phyloP scores from a whole-genome alignment of 2,888 invertebrate species.

The Calliopum simillimum region DNA sequence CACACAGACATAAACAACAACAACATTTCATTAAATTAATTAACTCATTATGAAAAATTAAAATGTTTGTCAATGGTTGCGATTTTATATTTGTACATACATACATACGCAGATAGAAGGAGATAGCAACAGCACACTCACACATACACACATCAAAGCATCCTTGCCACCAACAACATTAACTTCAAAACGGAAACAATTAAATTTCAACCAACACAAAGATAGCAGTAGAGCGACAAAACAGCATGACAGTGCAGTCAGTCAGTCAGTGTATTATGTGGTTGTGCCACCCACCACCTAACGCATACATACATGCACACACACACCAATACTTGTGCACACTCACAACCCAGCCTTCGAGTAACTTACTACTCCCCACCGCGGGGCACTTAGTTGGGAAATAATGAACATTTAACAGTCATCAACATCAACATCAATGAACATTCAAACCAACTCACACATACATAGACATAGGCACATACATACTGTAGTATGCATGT shows the following conservation, averaged over 20 bases:
- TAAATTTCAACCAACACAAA: slow-evolving; percentile 29
- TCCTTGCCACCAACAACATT: background rate
- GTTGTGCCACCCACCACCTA: background rate
- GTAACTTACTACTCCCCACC: too few relatives aligned
- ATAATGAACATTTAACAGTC: slow-evolving; percentile 23
- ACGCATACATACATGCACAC: background rate
- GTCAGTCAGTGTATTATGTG: background rate
- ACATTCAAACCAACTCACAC: background rate
- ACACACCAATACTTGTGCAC: background rate
- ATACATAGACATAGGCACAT: too few relatives aligned
- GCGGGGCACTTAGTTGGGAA: slow-evolving; percentile 16
- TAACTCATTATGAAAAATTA: slow-evolving; percentile 52
- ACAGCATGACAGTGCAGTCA: background rate
- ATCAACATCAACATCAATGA: slow-evolving; percentile 1
- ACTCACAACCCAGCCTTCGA: too few relatives aligned
- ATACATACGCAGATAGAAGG: background rate
- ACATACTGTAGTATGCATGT: too few relatives aligned
- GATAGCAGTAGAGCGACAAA: slow-evolving; percentile 8
- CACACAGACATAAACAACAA: slow-evolving; percentile 27
- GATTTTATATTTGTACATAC: slow-evolving; percentile 21
- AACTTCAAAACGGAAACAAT: slow-evolving; percentile 33
- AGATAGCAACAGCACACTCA: background rate
- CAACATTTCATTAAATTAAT: slow-evolving; percentile 52
- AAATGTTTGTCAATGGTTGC: slow-evolving; percentile 40
- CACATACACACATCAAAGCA: slow-evolving; percentile 3